A percentile compares a stretch with the other conserved stretches of the same genome.
phyloP scores from a whole-genome alignment of 2,797 vertebrate genomes.

The Falco rusticolus region DNA sequence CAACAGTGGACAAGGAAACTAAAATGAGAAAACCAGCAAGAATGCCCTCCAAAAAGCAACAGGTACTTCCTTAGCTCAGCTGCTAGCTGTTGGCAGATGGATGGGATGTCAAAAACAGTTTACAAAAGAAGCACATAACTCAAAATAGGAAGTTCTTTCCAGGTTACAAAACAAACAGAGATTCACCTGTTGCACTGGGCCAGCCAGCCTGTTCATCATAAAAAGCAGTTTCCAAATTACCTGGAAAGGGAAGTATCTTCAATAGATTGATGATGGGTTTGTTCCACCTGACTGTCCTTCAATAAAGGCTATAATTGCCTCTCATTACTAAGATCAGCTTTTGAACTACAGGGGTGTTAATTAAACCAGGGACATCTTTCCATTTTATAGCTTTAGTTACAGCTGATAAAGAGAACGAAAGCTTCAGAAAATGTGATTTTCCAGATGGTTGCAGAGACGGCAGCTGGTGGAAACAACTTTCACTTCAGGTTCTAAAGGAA shows the following conservation, averaged over 20 bases:
- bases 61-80: neutral
- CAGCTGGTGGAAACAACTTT: slow-evolving; percentile 60
- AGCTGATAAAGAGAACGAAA: slow-evolving; percentile 58
- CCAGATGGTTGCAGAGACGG: slow-evolving; percentile 58
- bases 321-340: slow-evolving; percentile 65
- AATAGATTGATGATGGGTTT: slow-evolving; percentile 34
- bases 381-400: slow-evolving; percentile 65
- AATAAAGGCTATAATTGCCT: slow-evolving; percentile 55
- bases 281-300: slow-evolving; percentile 63
- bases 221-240: slow-evolving; percentile 41
- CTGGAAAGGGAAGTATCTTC: slow-evolving; percentile 10
- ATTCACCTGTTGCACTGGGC: neutral
- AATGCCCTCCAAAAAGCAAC: neutral
- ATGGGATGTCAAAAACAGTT: neutral
- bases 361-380: slow-evolving; percentile 54
- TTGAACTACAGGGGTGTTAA: slow-evolving; percentile 66
- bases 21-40: neutral
- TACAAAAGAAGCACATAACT: neutral
- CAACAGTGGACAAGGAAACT: neutral
- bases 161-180: neutral
- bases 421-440: slow-evolving; percentile 63
- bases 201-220: slow-evolving; percentile 7
- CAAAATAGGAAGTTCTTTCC: neutral
- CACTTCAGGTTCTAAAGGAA: slow-evolving; percentile 23
- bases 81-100: neutral